Conservation (phyloP, 2,113 vertebrate species). For the Cololabis saira region DNA sequence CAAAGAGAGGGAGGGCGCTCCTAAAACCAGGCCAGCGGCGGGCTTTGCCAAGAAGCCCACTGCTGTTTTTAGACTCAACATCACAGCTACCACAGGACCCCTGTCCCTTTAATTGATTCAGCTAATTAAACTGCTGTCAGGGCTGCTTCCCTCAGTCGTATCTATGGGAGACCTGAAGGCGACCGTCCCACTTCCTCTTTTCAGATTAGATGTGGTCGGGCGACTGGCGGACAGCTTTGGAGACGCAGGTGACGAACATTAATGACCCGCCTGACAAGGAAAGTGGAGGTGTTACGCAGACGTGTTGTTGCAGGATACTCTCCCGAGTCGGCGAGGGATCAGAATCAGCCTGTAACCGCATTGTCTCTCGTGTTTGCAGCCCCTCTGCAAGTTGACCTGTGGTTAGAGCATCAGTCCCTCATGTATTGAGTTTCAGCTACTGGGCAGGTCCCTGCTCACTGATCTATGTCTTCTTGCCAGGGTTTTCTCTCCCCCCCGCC, state of each 20-base stretch:
- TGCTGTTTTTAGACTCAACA: slow-evolving; percentile 76
- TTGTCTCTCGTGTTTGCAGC: slow-evolving; percentile 69
- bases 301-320: slow-evolving; percentile 28
- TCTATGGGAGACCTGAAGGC: slow-evolving; percentile 51
- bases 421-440: slow-evolving; percentile 81
- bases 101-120: slow-evolving; percentile 75
- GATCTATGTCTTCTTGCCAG: slow-evolving; percentile 78
- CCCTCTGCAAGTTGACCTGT: slow-evolving; percentile 80
- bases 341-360: slow-evolving; percentile 61
- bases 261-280: slow-evolving; percentile 38
- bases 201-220: slow-evolving; percentile 66
- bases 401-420: slow-evolving; percentile 79
- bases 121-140: slow-evolving; percentile 73
- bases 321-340: slow-evolving; percentile 57
- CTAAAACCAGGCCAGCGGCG: slow-evolving; percentile 42
- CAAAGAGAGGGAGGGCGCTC: slow-evolving; percentile 65
- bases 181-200: slow-evolving; percentile 65
- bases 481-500: slow-evolving; percentile 66
- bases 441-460: slow-evolving; percentile 77
- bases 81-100: slow-evolving; percentile 72
- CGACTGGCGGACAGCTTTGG: slow-evolving; percentile 43
- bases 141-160: slow-evolving; percentile 35
- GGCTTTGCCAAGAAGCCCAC: slow-evolving; percentile 56
- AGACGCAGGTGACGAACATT: slow-evolving; percentile 17
- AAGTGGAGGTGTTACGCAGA: slow-evolving; percentile 23